Conservation (phyloP, 2,113 vertebrate genomes). For the Formicarius rufipectus region DNA sequence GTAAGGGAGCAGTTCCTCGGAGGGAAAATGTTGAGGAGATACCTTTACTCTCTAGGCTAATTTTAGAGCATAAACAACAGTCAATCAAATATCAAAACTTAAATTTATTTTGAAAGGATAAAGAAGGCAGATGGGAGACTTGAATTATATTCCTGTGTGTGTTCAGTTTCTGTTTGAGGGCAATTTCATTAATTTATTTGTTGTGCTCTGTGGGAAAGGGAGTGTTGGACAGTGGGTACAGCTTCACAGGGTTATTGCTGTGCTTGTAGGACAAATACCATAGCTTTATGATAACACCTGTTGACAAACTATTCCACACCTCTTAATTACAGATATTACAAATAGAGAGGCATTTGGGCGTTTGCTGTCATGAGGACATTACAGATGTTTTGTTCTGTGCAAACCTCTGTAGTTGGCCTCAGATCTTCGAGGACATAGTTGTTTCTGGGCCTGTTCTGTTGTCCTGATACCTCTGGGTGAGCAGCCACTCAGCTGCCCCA, state of each 20-base stretch:
- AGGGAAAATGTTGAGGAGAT: neutral
- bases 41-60: neutral
- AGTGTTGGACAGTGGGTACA: neutral
- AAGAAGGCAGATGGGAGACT: neutral
- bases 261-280: constrained; percentile 15
- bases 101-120: neutral
- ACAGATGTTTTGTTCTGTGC: neutral
- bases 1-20: neutral
- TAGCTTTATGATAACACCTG: constrained; percentile 38
- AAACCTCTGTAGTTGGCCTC: neutral
- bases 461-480: neutral
- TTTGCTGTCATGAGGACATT: neutral
- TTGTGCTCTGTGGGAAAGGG: constrained; percentile 13
- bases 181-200: neutral
- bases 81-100: neutral
- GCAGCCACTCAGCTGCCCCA: neutral
- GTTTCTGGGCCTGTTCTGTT: neutral
- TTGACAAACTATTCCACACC: constrained; percentile 56
- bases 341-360: constrained; percentile 36
- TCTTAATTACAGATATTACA: constrained; percentile 40
- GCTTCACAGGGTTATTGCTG: neutral
- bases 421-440: neutral
- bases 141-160: neutral
- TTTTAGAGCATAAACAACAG: neutral
- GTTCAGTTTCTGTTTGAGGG: constrained; percentile 23